Conservation (phyloP, 2,888 invertebrate species). For the Quadriops clusia region DNA sequence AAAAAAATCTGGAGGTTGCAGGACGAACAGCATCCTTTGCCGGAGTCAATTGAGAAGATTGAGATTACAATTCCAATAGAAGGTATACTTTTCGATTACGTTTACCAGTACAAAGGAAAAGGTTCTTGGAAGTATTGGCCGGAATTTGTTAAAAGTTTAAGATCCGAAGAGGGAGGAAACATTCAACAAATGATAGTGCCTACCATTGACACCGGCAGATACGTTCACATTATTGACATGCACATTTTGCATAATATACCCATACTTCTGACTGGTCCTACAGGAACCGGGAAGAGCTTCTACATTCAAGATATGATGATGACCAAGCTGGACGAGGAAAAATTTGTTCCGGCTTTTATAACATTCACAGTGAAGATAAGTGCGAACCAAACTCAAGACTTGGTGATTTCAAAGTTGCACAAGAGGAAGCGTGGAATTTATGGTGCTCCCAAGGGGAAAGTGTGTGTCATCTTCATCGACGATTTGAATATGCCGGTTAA, state of each 20-base stretch:
- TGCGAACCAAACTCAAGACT: constrained; percentile 72
- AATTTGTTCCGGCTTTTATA: constrained; percentile 64
- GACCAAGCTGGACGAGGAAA: constrained; percentile 54
- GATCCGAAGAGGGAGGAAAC: constrained; percentile 52
- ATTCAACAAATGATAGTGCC: constrained; percentile 67
- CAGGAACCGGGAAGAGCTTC: constrained; percentile 80
- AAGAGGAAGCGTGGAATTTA: constrained; percentile 62
- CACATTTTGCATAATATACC: constrained; percentile 62
- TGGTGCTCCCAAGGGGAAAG: constrained; percentile 64
- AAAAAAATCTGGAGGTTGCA: constrained; percentile 42
- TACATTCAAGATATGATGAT: constrained; percentile 62
- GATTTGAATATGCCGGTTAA: constrained; percentile 82
- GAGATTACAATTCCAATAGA: constrained; percentile 68
- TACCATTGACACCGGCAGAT: constrained; percentile 75
- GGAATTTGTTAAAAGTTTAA: constrained; percentile 55
- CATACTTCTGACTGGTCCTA: constrained; percentile 66
- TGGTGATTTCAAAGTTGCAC: constrained; percentile 56
- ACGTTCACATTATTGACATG: constrained; percentile 59
- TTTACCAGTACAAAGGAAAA: constrained; percentile 62
- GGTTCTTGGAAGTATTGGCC: constrained; percentile 78
- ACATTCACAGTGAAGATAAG: constrained; percentile 76
- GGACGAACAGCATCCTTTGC: constrained; percentile 40
- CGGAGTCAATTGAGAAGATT: constrained; percentile 50
- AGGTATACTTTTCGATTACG: constrained; percentile 69
- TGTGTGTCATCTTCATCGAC: constrained; percentile 68